Conservation (phyloP, 2,888 invertebrate species). For the Heteromyza rotundicornis region DNA sequence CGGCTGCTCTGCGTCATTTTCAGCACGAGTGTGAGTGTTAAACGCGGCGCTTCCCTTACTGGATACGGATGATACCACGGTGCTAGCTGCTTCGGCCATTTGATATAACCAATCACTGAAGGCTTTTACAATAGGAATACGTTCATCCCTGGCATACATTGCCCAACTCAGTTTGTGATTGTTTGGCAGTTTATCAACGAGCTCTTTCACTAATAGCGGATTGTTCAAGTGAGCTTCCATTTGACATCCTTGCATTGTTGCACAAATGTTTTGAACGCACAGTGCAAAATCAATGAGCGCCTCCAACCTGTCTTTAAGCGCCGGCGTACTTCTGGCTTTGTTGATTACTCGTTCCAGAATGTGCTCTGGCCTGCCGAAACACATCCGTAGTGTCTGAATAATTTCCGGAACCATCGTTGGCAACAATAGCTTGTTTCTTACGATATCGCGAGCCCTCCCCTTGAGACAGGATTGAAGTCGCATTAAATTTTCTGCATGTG, state of each 20-base stretch:
- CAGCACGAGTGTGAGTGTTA: neutral
- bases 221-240: neutral
- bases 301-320: slow-evolving; percentile 22
- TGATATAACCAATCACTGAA: slow-evolving; percentile 13
- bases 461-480: slow-evolving; percentile 21
- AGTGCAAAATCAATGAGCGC: slow-evolving; percentile 23
- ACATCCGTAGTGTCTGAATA: slow-evolving; percentile 20
- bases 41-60: slow-evolving; percentile 2
- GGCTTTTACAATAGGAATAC: slow-evolving; percentile 14
- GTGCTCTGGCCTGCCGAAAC: slow-evolving; percentile 22
- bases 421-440: slow-evolving; percentile 18
- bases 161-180: slow-evolving; percentile 23
- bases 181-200: slow-evolving; percentile 15
- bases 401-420: slow-evolving; percentile 22
- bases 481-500: slow-evolving; percentile 22
- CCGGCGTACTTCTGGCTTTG: too few species aligned
- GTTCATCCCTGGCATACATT: slow-evolving; percentile 7
- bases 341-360: too few species aligned
- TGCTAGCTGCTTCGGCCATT: slow-evolving; percentile 10
- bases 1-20: neutral
- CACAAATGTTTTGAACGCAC: slow-evolving; percentile 17
- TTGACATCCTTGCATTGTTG: slow-evolving; percentile 25
- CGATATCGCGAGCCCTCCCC: slow-evolving; percentile 15
- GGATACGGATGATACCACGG: slow-evolving; percentile 4
- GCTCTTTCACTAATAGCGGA: slow-evolving; percentile 9